Percentiles rank a stretch among this genome's conserved stretches.
phyloP scores from a whole-genome alignment of 2,888 invertebrate species.

The Entomobrya multifasciata region DNA sequence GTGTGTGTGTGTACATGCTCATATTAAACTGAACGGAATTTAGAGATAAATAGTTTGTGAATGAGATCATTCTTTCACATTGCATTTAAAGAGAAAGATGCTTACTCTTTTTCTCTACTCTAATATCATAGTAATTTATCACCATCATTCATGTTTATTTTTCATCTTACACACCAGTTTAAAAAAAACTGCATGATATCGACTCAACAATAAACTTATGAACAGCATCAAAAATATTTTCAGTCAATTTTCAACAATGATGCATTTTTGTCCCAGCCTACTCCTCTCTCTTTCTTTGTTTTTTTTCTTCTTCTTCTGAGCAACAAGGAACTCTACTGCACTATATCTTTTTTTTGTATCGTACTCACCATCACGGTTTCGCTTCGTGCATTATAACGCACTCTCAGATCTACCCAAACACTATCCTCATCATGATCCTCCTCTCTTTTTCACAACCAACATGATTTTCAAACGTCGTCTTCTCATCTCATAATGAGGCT shows the following conservation, averaged over 20 bases:
- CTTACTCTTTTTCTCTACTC: too few relatives aligned
- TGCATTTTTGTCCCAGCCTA: background rate
- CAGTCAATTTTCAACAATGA: too few relatives aligned
- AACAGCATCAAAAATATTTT: too few relatives aligned
- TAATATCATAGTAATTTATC: too few relatives aligned
- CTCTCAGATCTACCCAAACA: background rate
- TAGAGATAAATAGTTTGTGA: conserved; percentile 28
- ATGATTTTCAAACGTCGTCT: too few relatives aligned
- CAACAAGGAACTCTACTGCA: background rate
- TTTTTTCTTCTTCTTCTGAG: background rate
- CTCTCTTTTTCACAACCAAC: background rate
- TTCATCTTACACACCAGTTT: too few relatives aligned
- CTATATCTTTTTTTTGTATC: too few relatives aligned
- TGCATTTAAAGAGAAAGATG: background rate
- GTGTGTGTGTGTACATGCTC: background rate
- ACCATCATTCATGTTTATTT: too few relatives aligned
- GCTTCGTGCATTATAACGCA: background rate
- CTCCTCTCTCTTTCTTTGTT: conserved; percentile 5
- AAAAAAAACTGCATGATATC: too few relatives aligned
- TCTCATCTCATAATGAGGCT: conserved; percentile 25
- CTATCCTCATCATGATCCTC: background rate
- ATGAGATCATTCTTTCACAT: conserved; percentile 59
- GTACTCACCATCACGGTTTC: too few relatives aligned
- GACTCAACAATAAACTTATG: too few relatives aligned
- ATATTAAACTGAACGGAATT: conserved; percentile 1